A percentile compares a stretch with the other conserved stretches of the same genome.
These are phyloP conservation scores for Sciaenops ocellatus DNA, from an alignment of 2,797 vertebrate species.

Conservation along the genomic window DNA sequence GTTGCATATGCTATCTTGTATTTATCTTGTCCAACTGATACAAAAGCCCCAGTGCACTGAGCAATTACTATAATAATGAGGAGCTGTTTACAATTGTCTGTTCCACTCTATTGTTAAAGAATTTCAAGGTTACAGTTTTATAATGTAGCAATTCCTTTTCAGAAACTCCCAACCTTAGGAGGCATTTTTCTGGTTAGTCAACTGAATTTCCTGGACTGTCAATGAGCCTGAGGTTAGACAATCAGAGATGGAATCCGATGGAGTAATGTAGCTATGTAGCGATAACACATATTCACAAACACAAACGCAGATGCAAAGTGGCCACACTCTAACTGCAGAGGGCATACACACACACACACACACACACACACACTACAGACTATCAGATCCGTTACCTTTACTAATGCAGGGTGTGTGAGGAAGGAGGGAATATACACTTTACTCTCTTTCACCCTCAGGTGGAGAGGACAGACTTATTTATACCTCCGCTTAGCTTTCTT, in stretches of 20 bases:
- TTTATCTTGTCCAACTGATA: slow-evolving; percentile 58
- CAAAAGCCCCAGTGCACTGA: slow-evolving; percentile 53
- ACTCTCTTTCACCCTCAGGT: slow-evolving; percentile 56
- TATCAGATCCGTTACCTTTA: slow-evolving; percentile 14
- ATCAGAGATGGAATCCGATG: slow-evolving; percentile 20
- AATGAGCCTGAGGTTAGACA: slow-evolving; percentile 42
- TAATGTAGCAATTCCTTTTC: background rate
- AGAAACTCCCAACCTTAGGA: slow-evolving; percentile 48
- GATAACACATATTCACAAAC: slow-evolving; percentile 7
- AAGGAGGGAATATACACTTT: slow-evolving; percentile 46
- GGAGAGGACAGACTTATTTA: slow-evolving; percentile 66
- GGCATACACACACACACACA: slow-evolving; percentile 5
- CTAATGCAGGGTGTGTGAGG: slow-evolving; percentile 44
- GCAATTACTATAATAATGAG: slow-evolving; percentile 60
- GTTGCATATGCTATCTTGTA: slow-evolving; percentile 46
- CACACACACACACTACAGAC: slow-evolving; percentile 1
- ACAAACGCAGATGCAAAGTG: background rate
- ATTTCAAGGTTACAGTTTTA: slow-evolving; percentile 59
- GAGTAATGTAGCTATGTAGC: slow-evolving; percentile 28
- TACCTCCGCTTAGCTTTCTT: slow-evolving; percentile 51
- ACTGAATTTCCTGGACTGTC: slow-evolving; percentile 38
- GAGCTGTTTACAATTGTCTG: slow-evolving; percentile 57
- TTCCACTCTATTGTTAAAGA: slow-evolving; percentile 45
- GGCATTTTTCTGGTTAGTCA: slow-evolving; percentile 25
- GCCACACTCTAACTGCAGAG: background rate